Evolutionary conservation across 2,797 vertebrate species (phyloP).

Genomic region (Meriones psammophilus): DNA sequence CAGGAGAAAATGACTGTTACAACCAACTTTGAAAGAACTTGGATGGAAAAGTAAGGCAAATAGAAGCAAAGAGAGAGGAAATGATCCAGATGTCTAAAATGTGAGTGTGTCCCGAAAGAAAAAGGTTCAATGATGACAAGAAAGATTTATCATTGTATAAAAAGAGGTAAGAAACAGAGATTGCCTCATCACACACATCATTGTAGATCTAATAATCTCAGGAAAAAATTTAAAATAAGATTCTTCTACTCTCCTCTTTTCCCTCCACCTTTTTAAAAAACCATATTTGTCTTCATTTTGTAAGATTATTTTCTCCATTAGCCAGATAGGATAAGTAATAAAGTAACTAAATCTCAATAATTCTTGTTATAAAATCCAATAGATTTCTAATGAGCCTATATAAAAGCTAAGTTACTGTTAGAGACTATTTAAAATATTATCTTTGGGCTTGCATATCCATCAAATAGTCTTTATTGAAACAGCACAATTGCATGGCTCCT

Average conservation of each 20-base stretch:
- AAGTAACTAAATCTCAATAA: conserved; percentile 68
- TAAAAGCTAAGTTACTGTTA: neutral
- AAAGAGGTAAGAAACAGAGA: neutral
- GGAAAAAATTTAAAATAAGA: conserved; percentile 29
- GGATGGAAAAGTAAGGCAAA: neutral
- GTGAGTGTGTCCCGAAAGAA: neutral
- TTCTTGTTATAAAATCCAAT: conserved; percentile 67
- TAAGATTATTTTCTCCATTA: conserved; percentile 57
- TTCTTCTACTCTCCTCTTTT: conserved; percentile 55
- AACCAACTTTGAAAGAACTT: neutral
- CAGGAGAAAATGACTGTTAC: neutral
- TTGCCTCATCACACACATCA: neutral
- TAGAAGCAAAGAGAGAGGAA: neutral
- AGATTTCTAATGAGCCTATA: neutral
- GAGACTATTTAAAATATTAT: neutral
- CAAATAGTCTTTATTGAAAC: conserved; percentile 54
- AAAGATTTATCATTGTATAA: neutral
- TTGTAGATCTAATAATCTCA: neutral
- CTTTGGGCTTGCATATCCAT: neutral
- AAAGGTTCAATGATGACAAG: neutral
- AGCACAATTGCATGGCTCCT: neutral
- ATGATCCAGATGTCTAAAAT: neutral
- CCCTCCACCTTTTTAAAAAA: neutral
- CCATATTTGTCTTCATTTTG: conserved; percentile 68
- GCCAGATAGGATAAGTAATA: conserved; percentile 62